Evolutionary conservation across 2,797 vertebrate species (phyloP).

Genomic region (Crotalus adamanteus): DNA sequence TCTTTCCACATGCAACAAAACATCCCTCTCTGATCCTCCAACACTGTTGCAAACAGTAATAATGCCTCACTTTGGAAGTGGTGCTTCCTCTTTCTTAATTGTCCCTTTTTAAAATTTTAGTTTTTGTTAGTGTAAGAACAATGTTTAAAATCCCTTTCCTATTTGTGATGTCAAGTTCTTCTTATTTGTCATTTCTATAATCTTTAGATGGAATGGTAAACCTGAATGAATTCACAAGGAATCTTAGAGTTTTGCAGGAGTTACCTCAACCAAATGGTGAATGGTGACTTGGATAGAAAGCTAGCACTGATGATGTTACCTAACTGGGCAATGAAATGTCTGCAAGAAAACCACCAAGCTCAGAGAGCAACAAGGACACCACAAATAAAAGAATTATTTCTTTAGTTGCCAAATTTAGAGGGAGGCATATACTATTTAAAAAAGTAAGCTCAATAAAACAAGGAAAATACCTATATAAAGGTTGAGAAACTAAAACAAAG

Average conservation of each 20-base stretch:
- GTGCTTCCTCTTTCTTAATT: not conserved
- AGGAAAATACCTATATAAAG: not conserved
- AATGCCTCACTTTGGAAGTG: not conserved
- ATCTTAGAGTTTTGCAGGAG: not conserved
- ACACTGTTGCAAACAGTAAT: not conserved
- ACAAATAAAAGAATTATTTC: not conserved
- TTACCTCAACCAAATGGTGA: not conserved
- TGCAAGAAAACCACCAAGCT: not conserved
- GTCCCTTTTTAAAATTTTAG: not conserved
- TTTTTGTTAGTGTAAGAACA: not conserved
- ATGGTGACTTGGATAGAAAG: not conserved
- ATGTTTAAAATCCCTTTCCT: not conserved
- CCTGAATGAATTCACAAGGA: slow-evolving; percentile 7
- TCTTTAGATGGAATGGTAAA: slow-evolving; percentile 16
- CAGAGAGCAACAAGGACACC: not conserved
- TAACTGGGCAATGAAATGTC: not conserved
- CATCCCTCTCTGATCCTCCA: not conserved
- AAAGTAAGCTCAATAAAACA: not conserved
- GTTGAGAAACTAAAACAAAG: not conserved
- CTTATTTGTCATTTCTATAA: not conserved
- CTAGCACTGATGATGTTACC: not conserved
- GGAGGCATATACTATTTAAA: not conserved
- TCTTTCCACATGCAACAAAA: not conserved
- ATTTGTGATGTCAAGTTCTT: not conserved
- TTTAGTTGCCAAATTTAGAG: not conserved